A percentile compares a stretch with the other conserved stretches of the same genome.
Conservation (phyloP, 2,113 vertebrate genomes). For the Lepus americanus region DNA sequence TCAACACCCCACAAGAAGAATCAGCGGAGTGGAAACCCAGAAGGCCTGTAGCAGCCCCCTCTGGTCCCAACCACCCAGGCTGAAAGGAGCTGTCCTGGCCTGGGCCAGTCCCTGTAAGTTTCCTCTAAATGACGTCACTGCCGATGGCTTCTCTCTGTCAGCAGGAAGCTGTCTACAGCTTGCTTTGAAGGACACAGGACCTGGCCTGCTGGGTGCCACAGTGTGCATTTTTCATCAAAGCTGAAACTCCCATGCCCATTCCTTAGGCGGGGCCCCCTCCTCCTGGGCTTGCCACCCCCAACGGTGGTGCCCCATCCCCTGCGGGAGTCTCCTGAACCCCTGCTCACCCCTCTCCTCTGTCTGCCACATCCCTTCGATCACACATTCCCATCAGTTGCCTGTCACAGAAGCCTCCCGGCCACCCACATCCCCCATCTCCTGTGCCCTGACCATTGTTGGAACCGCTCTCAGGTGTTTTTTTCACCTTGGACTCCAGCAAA, state of each 20-base stretch:
- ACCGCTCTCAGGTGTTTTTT: not conserved
- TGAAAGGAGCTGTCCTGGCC: not conserved
- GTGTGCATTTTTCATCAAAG: slow-evolving; percentile 42
- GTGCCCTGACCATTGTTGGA: not conserved
- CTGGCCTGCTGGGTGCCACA: not conserved
- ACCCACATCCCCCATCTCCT: not conserved
- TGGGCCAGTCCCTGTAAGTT: not conserved
- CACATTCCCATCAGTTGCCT: not conserved
- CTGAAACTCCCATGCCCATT: not conserved
- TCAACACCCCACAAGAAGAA: not conserved
- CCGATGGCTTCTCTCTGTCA: not conserved
- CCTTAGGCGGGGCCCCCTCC: not conserved
- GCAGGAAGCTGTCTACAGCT: not conserved
- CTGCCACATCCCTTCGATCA: not conserved
- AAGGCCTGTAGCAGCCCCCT: not conserved
- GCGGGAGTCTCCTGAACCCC: not conserved
- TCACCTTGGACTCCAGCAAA: not conserved
- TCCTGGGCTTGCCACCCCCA: not conserved
- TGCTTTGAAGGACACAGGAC: slow-evolving; percentile 22
- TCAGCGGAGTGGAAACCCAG: not conserved
- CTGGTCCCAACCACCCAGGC: too few species aligned
- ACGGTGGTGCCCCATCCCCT: not conserved
- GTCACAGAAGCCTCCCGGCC: not conserved
- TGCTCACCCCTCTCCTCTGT: not conserved
- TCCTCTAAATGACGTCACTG: slow-evolving; percentile 16